Conservation (phyloP, 1,140 invertebrate species). For the Ericerus pela region DNA sequence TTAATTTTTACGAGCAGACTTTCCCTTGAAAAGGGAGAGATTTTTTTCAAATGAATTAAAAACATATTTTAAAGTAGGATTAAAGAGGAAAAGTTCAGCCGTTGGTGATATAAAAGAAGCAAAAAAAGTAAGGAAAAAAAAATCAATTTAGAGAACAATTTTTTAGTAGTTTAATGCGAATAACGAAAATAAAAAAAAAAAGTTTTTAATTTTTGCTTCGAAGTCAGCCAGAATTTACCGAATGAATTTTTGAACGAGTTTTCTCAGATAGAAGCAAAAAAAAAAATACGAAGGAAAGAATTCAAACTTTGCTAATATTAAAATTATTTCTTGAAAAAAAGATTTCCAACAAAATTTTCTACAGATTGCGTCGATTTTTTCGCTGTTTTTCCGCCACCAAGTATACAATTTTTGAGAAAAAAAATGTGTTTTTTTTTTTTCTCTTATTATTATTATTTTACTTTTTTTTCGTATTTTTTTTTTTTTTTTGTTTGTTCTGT, state of each 20-base stretch:
- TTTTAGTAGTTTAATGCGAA: too few relatives aligned
- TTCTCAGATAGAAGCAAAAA: not conserved
- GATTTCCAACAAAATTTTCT: slow-evolving; percentile 4
- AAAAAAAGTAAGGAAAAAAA: too few relatives aligned
- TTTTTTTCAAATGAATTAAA: too few relatives aligned
- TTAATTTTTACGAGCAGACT: slow-evolving; percentile 2
- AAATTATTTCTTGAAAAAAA: slow-evolving; percentile 10
- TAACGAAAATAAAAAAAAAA: slow-evolving; percentile 1
- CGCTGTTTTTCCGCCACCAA: slow-evolving; percentile 2
- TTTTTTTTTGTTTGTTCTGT: too few relatives aligned
- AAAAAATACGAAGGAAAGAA: too few relatives aligned
- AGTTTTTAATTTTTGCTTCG: not conserved
- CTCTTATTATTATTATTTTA: too few relatives aligned
- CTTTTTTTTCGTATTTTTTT: too few relatives aligned
- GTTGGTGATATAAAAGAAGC: too few relatives aligned
- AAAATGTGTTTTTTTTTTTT: too few relatives aligned
- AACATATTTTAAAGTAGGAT: slow-evolving; percentile 9
- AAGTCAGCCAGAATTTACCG: slow-evolving; percentile 3
- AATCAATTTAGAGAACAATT: slow-evolving; percentile 7
- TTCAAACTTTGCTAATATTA: slow-evolving; percentile 2
- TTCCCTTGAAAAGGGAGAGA: too few relatives aligned
- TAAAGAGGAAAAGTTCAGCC: not conserved
- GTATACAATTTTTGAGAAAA: too few relatives aligned
- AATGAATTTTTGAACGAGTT: not conserved
- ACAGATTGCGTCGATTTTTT: not conserved